phyloP scores from a whole-genome alignment of 2,113 vertebrate genomes.

The Paracanthobrama guichenoti region DNA sequence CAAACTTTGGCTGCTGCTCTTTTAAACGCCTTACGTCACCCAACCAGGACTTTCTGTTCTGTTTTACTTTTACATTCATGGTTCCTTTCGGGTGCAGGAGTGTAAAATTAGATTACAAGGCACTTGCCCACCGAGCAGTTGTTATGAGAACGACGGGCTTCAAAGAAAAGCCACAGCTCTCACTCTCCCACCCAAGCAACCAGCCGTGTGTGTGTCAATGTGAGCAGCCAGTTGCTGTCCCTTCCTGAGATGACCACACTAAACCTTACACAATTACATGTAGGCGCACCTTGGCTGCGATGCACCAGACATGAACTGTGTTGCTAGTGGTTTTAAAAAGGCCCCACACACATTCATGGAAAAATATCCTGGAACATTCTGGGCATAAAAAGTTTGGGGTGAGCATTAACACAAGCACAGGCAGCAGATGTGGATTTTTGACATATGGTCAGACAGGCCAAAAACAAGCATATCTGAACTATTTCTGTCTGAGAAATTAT shows the following conservation, averaged over 20 bases:
- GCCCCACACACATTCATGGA: constrained; percentile 22
- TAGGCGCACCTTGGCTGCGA: constrained; percentile 53
- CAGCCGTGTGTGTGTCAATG: constrained; percentile 37
- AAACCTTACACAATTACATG: constrained; percentile 53
- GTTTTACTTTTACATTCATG: constrained; percentile 37
- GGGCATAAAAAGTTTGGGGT: neutral
- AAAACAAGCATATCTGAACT: constrained; percentile 38
- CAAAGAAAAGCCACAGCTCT: constrained; percentile 66
- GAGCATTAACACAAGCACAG: neutral
- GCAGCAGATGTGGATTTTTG: constrained; percentile 25
- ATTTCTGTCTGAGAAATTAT: constrained; percentile 33
- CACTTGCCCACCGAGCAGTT: constrained; percentile 36
- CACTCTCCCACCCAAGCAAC: constrained; percentile 25
- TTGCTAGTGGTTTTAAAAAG: neutral
- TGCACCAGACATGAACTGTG: constrained; percentile 58
- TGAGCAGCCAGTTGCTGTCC: constrained; percentile 42
- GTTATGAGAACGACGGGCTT: constrained; percentile 60
- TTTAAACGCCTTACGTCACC: neutral
- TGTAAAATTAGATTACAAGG: constrained; percentile 63
- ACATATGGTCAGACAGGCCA: constrained; percentile 36
- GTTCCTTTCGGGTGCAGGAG: constrained; percentile 33
- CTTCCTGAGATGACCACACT: constrained; percentile 61
- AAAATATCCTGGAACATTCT: neutral
- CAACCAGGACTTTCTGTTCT: neutral
- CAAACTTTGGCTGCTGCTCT: neutral